Conservation (phyloP, 2,888 invertebrate species). For the Arge pagana region DNA sequence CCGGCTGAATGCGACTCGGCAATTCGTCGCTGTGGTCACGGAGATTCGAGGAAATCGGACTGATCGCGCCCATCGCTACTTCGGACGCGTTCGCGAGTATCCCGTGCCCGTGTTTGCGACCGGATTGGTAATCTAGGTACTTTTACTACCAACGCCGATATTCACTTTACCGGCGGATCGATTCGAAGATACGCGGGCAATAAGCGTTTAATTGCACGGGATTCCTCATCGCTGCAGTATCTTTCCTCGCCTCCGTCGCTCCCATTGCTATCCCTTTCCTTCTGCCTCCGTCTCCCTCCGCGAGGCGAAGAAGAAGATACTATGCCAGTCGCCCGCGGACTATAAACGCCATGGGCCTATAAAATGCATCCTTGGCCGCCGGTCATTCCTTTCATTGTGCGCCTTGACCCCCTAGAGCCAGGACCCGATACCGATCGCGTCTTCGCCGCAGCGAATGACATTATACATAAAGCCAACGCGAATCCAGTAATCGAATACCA, state of each 20-base stretch:
- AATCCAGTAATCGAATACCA: too few relatives aligned
- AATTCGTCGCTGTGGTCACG: too few relatives aligned
- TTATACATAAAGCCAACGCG: too few relatives aligned
- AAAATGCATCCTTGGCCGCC: slow-evolving; percentile 57
- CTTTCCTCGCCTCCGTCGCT: slow-evolving; percentile 32
- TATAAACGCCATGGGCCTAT: slow-evolving; percentile 58
- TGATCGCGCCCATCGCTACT: slow-evolving; percentile 26
- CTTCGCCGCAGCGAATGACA: not conserved
- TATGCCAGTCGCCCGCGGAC: slow-evolving; percentile 48
- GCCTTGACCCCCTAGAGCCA: slow-evolving; percentile 7
- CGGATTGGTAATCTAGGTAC: slow-evolving; percentile 49
- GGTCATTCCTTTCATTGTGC: slow-evolving; percentile 53
- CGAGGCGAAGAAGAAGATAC: too few relatives aligned
- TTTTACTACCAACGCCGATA: slow-evolving; percentile 56
- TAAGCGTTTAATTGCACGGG: slow-evolving; percentile 59
- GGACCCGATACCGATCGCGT: not conserved
- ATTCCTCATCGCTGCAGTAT: slow-evolving; percentile 54
- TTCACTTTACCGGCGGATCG: slow-evolving; percentile 56
- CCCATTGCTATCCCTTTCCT: too few relatives aligned
- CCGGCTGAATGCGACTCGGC: too few relatives aligned
- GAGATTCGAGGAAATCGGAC: too few relatives aligned
- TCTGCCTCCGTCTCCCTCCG: slow-evolving; percentile 2
- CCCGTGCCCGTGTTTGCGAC: slow-evolving; percentile 22
- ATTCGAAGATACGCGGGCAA: slow-evolving; percentile 58
- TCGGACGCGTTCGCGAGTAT: slow-evolving; percentile 14